phyloP scores from a whole-genome alignment of 2,888 invertebrate species.

The Sesamia inferens region DNA sequence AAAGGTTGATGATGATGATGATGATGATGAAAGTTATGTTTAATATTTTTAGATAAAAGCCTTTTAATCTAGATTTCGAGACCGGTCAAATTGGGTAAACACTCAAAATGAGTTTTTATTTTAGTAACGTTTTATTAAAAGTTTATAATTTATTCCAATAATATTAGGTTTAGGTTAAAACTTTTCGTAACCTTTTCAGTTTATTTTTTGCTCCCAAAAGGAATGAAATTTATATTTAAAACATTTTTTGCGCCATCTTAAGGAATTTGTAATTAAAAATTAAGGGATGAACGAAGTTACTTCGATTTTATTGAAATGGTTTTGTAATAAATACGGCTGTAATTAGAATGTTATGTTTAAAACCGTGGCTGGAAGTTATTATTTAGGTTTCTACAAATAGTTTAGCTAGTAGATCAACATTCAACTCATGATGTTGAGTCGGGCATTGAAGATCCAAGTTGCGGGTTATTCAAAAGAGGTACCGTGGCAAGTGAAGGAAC shows the following conservation, averaged over 20 bases:
- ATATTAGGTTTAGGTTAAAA: conserved; percentile 3
- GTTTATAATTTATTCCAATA: conserved; percentile 11
- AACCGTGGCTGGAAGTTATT: not conserved
- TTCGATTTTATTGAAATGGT: conserved; percentile 6
- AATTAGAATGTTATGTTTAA: not conserved
- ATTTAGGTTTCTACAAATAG: not conserved
- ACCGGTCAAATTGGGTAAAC: not conserved
- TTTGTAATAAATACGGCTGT: not conserved
- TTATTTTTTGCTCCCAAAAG: conserved; percentile 16
- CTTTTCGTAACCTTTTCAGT: conserved; percentile 4
- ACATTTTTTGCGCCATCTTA: not conserved
- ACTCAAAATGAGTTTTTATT: conserved; percentile 21
- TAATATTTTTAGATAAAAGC: not conserved
- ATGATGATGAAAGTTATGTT: not conserved
- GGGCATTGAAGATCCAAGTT: no score
- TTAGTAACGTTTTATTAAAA: conserved; percentile 28
- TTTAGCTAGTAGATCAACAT: no score
- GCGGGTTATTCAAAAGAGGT: no score
- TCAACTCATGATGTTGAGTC: no score
- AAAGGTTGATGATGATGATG: no score
- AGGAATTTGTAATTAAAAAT: conserved; percentile 6
- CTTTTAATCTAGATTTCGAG: not conserved
- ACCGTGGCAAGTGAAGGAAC: no score
- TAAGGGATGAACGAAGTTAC: conserved; percentile 23
- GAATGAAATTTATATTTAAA: conserved; percentile 38